Evolutionary conservation across 2,113 vertebrate species (phyloP).

Genomic region (Gopherus evgoodei): DNA sequence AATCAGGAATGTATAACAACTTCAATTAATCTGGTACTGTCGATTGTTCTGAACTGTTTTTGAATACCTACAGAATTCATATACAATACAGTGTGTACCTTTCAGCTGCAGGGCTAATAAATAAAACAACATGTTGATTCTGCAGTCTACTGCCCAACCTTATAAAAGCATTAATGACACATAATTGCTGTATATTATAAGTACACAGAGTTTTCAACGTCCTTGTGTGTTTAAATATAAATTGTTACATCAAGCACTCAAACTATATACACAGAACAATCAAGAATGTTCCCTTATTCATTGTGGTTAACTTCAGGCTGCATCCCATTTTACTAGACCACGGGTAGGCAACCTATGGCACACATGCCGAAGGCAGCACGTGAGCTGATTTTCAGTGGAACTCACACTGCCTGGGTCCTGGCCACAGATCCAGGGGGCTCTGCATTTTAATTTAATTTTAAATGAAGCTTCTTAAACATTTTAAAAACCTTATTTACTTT

Average conservation of each 20-base stretch:
- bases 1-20: conserved; percentile 49
- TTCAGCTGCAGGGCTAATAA: conserved; percentile 51
- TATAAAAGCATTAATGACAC: conserved; percentile 36
- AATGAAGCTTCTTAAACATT: too few species aligned
- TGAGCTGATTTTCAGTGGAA: too few species aligned
- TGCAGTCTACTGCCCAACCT: conserved; percentile 49
- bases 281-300: conserved; percentile 45
- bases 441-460: too few species aligned
- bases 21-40: conserved; percentile 53
- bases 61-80: conserved; percentile 37
- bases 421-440: too few species aligned
- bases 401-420: too few species aligned
- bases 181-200: conserved; percentile 33
- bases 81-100: conserved; percentile 25
- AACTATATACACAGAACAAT: conserved; percentile 47
- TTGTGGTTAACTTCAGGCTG: conserved; percentile 50
- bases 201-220: conserved; percentile 48
- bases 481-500: too few species aligned
- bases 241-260: conserved; percentile 49
- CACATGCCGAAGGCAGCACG: too few species aligned
- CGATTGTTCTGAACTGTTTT: conserved; percentile 48
- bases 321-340: conserved; percentile 52
- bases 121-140: conserved; percentile 36
- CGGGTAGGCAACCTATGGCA: too few species aligned
- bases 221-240: conserved; percentile 51